These are phyloP conservation scores for Himalopsyche tibetana DNA, from an alignment of 2,888 invertebrate genomes.

Conservation along the genomic window DNA sequence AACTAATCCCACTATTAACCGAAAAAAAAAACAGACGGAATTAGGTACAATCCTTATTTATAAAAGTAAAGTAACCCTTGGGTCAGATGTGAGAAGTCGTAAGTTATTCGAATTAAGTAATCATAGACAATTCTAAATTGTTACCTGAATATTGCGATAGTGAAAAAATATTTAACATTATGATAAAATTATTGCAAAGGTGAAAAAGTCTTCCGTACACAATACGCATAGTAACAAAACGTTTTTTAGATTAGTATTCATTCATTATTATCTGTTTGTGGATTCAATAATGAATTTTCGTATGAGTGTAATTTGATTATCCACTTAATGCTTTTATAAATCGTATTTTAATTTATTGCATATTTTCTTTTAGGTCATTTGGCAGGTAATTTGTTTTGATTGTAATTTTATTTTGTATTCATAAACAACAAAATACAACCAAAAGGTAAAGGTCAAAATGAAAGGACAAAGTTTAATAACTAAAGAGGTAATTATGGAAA, in stretches of 20 bases:
- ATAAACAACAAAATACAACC: neutral
- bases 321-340: neutral
- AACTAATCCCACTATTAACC: too few species aligned
- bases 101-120: too few species aligned
- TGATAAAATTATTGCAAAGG: too few species aligned
- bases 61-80: too few species aligned
- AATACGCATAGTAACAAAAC: neutral
- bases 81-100: too few species aligned
- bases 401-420: constrained; percentile 17
- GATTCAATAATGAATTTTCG: neutral
- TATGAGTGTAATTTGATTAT: neutral
- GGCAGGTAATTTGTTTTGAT: constrained; percentile 11
- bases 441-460: constrained; percentile 16
- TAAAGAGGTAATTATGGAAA: neutral
- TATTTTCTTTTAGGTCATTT: neutral
- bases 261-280: neutral
- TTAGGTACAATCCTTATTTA: too few species aligned
- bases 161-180: too few species aligned
- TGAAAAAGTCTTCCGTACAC: too few species aligned
- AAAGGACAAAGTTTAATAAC: neutral
- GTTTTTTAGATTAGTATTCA: neutral
- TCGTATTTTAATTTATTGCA: constrained; percentile 25
- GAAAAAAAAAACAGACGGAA: too few species aligned
- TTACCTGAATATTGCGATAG: too few species aligned
- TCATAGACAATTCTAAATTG: too few species aligned